Conservation (phyloP, 2,888 invertebrate species). For the Orthosia incerta region DNA sequence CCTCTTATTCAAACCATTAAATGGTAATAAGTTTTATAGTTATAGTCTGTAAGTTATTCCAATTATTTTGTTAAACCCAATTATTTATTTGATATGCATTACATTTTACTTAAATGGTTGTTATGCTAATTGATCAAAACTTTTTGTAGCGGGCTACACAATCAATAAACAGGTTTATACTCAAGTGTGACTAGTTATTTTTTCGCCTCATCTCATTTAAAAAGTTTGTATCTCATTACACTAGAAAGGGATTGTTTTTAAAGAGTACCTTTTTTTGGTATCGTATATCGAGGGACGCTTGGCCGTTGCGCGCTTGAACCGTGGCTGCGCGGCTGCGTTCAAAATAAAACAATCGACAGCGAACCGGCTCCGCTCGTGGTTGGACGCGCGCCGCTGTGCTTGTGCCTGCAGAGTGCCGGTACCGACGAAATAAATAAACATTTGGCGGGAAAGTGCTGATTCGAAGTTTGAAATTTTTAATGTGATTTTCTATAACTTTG, state of each 20-base stretch:
- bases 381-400: slow-evolving; percentile 79
- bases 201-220: slow-evolving; percentile 57
- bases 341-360: slow-evolving; percentile 88
- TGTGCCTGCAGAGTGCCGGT: slow-evolving; percentile 63
- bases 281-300: slow-evolving; percentile 69
- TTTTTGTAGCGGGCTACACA: slow-evolving; percentile 11
- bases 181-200: slow-evolving; percentile 56
- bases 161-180: slow-evolving; percentile 64
- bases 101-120: not conserved
- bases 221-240: slow-evolving; percentile 66
- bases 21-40: not conserved
- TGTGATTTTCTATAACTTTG: slow-evolving; percentile 30
- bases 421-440: slow-evolving; percentile 71
- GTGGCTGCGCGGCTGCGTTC: slow-evolving; percentile 70
- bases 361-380: slow-evolving; percentile 86
- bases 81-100: slow-evolving; percentile 9
- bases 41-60: not conserved
- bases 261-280: slow-evolving; percentile 73
- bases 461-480: slow-evolving; percentile 56
- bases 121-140: slow-evolving; percentile 21
- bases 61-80: slow-evolving; percentile 10
- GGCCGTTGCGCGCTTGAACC: slow-evolving; percentile 71
- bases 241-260: slow-evolving; percentile 69
- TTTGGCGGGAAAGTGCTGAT: slow-evolving; percentile 82
- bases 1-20: not conserved